These are phyloP conservation scores for Zoanthus solanderi DNA, from an alignment of 92 coral and sea anemone species.

Conservation along the genomic window DNA sequence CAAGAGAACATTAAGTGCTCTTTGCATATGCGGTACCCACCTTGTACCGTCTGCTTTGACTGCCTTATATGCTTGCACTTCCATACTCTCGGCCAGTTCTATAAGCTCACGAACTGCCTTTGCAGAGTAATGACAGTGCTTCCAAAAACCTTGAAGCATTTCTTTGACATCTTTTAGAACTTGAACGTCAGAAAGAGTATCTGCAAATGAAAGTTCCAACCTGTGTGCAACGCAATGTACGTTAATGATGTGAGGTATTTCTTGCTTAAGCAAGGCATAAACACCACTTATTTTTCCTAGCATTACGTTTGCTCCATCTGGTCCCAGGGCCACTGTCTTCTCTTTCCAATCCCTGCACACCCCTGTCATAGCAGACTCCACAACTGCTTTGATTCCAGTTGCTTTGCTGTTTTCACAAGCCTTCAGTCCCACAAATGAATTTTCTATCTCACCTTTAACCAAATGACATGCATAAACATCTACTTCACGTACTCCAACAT, in stretches of 20 bases:
- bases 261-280: conserved; percentile 48
- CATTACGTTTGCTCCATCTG: conserved; percentile 64
- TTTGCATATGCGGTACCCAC: conserved; percentile 63
- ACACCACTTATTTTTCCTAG: conserved; percentile 53
- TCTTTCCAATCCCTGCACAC: conserved; percentile 52
- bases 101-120: conserved; percentile 55
- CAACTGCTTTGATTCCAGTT: conserved; percentile 48
- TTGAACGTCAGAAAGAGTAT: conserved; percentile 45
- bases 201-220: conserved; percentile 62
- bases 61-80: conserved; percentile 50
- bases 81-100: conserved; percentile 53
- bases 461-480: too few species aligned
- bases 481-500: too few species aligned
- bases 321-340: conserved; percentile 58
- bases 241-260: conserved; percentile 52
- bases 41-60: conserved; percentile 58
- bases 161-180: conserved; percentile 54
- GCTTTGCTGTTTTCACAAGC: not conserved
- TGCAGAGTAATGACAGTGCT: conserved; percentile 59
- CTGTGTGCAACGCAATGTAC: conserved; percentile 59
- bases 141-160: conserved; percentile 60
- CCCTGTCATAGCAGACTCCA: conserved; percentile 53
- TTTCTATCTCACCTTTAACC: too few species aligned
- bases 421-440: too few species aligned
- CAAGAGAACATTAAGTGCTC: conserved; percentile 48